Evolutionary conservation across 2,797 vertebrate genomes (phyloP).

Genomic region (Pampus argenteus): DNA sequence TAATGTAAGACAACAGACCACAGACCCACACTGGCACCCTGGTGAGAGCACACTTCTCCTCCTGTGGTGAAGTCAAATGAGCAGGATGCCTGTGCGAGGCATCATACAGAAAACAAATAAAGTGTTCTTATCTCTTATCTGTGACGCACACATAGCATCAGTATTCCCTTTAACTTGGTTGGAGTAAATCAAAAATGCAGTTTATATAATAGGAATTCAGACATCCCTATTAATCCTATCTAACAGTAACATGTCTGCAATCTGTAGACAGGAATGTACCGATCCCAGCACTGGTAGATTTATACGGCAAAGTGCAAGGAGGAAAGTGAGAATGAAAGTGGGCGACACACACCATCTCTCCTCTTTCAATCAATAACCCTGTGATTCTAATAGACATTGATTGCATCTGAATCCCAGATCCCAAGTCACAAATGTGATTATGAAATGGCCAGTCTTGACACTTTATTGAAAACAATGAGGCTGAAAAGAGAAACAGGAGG

Average conservation of each 20-base stretch:
- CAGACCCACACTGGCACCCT: neutral
- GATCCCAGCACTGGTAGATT: slow-evolving; percentile 12
- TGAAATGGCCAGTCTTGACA: slow-evolving; percentile 84
- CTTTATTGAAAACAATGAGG: slow-evolving; percentile 89
- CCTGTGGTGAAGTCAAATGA: slow-evolving; percentile 1
- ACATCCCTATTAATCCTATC: neutral
- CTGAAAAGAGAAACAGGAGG: slow-evolving; percentile 68
- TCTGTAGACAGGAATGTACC: slow-evolving; percentile 30
- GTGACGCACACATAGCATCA: slow-evolving; percentile 13
- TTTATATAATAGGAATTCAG: neutral
- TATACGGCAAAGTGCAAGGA: slow-evolving; percentile 42
- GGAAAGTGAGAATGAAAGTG: slow-evolving; percentile 52
- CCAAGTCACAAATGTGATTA: slow-evolving; percentile 88
- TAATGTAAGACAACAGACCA: neutral
- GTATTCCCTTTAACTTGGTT: slow-evolving; percentile 5
- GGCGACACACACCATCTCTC: slow-evolving; percentile 80
- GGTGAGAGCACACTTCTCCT: neutral
- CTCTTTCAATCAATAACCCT: slow-evolving; percentile 86
- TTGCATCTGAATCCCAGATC: slow-evolving; percentile 86
- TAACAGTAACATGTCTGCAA: neutral
- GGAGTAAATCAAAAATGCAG: neutral
- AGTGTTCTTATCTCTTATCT: neutral
- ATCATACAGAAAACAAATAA: neutral
- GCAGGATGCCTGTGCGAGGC: neutral
- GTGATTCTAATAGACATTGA: slow-evolving; percentile 88